phyloP scores from a whole-genome alignment of 2,797 vertebrate genomes.

The Capromys pilorides region DNA sequence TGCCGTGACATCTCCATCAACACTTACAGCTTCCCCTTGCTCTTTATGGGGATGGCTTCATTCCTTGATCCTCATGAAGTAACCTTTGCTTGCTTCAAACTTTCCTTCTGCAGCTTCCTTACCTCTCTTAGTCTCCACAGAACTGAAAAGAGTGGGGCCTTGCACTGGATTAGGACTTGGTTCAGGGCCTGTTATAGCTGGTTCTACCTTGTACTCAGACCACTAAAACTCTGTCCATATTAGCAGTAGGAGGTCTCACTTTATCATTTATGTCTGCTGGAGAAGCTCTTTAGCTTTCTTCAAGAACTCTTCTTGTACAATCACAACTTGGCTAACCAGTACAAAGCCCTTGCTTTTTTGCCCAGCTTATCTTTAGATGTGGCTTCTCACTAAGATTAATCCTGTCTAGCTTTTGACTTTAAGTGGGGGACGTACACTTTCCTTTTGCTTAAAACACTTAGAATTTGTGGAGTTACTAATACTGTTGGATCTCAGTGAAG shows the following conservation, averaged over 20 bases:
- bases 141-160: neutral
- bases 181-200: neutral
- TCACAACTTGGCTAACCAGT: neutral
- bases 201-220: neutral
- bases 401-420: conserved; percentile 5
- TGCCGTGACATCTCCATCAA: neutral
- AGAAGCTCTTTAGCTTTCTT: neutral
- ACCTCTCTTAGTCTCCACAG: neutral
- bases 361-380: neutral
- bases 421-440: neutral
- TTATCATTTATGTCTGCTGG: conserved; percentile 17
- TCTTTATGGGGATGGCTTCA: neutral
- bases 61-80: neutral
- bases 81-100: neutral
- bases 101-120: neutral
- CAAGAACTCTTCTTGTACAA: neutral
- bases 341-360: neutral
- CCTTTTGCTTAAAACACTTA: neutral
- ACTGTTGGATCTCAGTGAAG: neutral
- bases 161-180: neutral
- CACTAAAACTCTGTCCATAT: neutral
- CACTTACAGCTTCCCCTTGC: neutral
- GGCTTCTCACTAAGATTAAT: neutral
- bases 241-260: neutral
- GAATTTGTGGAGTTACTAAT: neutral